phyloP scores from a whole-genome alignment of 2,797 vertebrate genomes.

The Anguilla obscura region DNA sequence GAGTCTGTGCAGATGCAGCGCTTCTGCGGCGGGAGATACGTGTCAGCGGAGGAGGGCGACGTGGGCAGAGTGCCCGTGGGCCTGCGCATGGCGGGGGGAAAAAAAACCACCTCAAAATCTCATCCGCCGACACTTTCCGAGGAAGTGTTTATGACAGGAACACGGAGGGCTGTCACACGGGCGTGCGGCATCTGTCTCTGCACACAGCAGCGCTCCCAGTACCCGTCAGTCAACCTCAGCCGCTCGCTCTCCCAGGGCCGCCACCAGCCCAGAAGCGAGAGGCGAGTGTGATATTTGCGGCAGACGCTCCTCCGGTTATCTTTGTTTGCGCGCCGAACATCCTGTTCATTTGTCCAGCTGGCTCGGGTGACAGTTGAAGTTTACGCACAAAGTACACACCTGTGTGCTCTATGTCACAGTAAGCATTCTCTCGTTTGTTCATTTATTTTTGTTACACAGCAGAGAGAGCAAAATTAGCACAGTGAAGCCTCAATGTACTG shows the following conservation, averaged over 20 bases:
- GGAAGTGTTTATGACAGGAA: constrained; percentile 35
- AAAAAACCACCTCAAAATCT: neutral
- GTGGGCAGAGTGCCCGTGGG: neutral
- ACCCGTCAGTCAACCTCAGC: neutral
- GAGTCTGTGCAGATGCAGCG: constrained; percentile 32
- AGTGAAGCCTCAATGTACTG: neutral
- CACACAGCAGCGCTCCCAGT: neutral
- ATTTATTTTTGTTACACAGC: neutral
- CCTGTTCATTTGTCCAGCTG: neutral
- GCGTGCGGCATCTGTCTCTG: neutral
- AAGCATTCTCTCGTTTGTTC: neutral
- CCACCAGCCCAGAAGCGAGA: neutral
- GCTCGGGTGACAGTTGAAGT: neutral
- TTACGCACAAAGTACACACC: neutral
- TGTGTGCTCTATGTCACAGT: neutral
- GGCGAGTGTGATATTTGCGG: neutral
- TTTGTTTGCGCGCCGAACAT: neutral
- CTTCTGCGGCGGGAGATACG: neutral
- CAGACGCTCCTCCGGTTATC: neutral
- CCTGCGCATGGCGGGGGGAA: neutral
- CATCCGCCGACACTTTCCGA: constrained; percentile 15
- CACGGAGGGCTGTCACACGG: constrained; percentile 20
- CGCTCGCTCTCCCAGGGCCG: neutral
- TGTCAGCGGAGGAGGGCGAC: neutral
- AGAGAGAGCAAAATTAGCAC: neutral